These are phyloP conservation scores for Ectemnius lituratus DNA, from an alignment of 2,888 invertebrate species.

Conservation along the genomic window DNA sequence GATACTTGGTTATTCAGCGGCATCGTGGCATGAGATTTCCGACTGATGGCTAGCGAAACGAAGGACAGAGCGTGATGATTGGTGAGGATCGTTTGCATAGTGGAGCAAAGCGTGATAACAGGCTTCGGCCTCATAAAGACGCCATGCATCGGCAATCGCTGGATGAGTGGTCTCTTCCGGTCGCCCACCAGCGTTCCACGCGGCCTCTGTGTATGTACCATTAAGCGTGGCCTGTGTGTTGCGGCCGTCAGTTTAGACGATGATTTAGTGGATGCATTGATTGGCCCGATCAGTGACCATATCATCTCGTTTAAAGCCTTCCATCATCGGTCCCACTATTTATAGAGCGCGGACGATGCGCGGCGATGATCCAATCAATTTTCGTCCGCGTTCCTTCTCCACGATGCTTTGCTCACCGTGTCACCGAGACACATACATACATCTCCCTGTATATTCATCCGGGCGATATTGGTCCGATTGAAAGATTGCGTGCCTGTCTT, in stretches of 20 bases:
- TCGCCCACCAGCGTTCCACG: conserved; percentile 71
- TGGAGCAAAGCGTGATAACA: conserved; percentile 43
- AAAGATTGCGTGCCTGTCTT: conserved; percentile 58
- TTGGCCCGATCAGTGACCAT: conserved; percentile 77
- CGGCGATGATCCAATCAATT: conserved; percentile 73
- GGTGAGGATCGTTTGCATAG: conserved; percentile 34
- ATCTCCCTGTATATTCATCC: conserved; percentile 11
- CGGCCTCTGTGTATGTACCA: conserved; percentile 52
- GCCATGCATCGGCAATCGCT: conserved; percentile 75
- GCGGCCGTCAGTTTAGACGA: conserved; percentile 77
- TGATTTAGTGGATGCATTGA: conserved; percentile 78
- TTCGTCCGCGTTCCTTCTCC: conserved; percentile 60
- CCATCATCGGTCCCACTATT: conserved; percentile 76
- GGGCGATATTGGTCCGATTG: conserved; percentile 61
- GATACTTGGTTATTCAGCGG: conserved; percentile 1
- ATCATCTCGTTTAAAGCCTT: conserved; percentile 76
- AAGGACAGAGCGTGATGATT: conserved; percentile 22
- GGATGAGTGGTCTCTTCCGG: conserved; percentile 77
- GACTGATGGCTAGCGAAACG: conserved; percentile 8
- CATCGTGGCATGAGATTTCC: neutral
- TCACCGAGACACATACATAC: neutral
- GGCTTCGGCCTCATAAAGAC: conserved; percentile 70
- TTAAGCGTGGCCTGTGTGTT: conserved; percentile 69
- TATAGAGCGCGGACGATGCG: conserved; percentile 66
- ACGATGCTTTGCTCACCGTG: conserved; percentile 22